A percentile compares a stretch with the other conserved stretches of the same genome.
Evolutionary conservation across 2,888 invertebrate genomes (phyloP).

Genomic region (Diploptera punctata): DNA sequence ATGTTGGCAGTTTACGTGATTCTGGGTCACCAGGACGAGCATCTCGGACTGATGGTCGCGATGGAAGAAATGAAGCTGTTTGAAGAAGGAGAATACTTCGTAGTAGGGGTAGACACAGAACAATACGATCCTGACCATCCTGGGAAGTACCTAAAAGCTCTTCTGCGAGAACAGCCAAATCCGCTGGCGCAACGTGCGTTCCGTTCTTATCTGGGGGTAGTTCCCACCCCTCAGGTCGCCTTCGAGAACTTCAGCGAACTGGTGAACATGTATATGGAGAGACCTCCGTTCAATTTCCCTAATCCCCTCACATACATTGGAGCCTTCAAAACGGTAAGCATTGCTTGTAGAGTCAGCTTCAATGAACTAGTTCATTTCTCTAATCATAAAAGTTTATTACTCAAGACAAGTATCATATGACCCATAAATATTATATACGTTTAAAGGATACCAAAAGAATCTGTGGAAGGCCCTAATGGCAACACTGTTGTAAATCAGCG

Average conservation of each 20-base stretch:
- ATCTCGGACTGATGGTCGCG: slow-evolving; percentile 88
- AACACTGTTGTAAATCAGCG: no score
- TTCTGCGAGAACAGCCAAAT: slow-evolving; percentile 68
- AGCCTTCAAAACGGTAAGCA: slow-evolving; percentile 72
- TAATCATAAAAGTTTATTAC: no score
- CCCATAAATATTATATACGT: no score
- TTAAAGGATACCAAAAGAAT: no score
- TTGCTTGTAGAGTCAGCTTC: no score
- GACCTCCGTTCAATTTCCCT: slow-evolving; percentile 85
- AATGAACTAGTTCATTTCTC: no score
- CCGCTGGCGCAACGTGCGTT: slow-evolving; percentile 72
- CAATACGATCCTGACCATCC: slow-evolving; percentile 83
- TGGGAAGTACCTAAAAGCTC: slow-evolving; percentile 78
- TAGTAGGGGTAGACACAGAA: slow-evolving; percentile 89
- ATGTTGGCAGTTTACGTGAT: slow-evolving; percentile 81
- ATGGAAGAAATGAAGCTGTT: slow-evolving; percentile 82
- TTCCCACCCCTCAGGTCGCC: slow-evolving; percentile 73
- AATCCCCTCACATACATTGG: slow-evolving; percentile 79
- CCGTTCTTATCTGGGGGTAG: slow-evolving; percentile 81
- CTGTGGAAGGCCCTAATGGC: no score
- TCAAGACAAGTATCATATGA: no score
- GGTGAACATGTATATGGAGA: slow-evolving; percentile 84
- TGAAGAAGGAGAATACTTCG: slow-evolving; percentile 90
- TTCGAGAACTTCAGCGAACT: slow-evolving; percentile 75
- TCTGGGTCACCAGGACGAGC: slow-evolving; percentile 89